Conservation (phyloP, 1,140 invertebrate species). For the Drosophila saltans region DNA sequence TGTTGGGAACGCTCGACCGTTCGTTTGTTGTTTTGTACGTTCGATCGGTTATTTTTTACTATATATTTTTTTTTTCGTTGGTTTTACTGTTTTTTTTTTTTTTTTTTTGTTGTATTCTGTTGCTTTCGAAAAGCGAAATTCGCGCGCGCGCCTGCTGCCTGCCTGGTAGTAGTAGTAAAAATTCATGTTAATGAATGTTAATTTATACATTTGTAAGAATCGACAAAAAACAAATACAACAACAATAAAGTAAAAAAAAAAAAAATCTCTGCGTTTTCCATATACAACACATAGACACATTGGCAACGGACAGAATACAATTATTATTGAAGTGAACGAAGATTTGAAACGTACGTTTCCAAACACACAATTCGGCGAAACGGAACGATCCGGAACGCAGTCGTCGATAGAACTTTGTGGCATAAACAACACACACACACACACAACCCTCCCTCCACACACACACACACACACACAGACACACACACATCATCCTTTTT, state of each 20-base stretch:
- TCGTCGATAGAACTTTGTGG: conserved; percentile 46
- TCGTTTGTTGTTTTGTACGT: not conserved
- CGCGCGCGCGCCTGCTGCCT: not conserved
- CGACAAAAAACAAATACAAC: conserved; percentile 29
- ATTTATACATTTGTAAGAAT: conserved; percentile 80
- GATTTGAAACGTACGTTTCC: too few relatives aligned
- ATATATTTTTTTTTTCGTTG: too few relatives aligned
- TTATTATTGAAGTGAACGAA: conserved; percentile 8
- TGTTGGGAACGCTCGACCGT: conserved; percentile 24
- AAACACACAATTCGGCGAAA: not conserved
- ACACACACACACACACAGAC: too few relatives aligned
- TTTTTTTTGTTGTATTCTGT: conserved; percentile 46
- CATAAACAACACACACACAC: conserved; percentile 26
- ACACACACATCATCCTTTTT: too few relatives aligned
- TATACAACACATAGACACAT: conserved; percentile 29
- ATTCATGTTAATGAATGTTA: conserved; percentile 81
- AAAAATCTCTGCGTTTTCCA: conserved; percentile 48
- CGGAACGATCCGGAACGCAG: conserved; percentile 18
- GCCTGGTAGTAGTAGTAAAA: conserved; percentile 51
- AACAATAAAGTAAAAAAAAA: conserved; percentile 52
- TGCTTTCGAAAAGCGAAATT: conserved; percentile 30
- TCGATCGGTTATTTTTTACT: too few relatives aligned
- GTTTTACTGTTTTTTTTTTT: not conserved
- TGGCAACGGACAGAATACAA: conserved; percentile 7
- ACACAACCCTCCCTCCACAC: not conserved